These are phyloP conservation scores for Benthosema pterotum DNA, from an alignment of 2,797 vertebrate species.

Conservation along the genomic window DNA sequence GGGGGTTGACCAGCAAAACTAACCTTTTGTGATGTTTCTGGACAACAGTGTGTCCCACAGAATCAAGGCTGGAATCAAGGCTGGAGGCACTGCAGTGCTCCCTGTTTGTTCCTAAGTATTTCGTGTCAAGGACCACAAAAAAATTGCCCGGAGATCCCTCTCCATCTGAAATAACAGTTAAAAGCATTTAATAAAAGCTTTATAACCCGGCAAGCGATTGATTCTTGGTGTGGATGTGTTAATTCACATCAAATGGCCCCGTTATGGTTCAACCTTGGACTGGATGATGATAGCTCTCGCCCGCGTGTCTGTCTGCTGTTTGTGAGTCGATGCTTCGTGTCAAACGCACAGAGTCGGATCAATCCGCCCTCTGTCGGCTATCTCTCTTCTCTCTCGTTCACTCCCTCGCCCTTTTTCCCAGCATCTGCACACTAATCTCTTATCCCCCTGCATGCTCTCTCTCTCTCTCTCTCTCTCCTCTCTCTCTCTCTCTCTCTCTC, in stretches of 20 bases:
- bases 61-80: too few relatives aligned
- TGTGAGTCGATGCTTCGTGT: slow-evolving; percentile 46
- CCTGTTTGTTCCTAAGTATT: too few relatives aligned
- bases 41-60: too few relatives aligned
- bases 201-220: too few relatives aligned
- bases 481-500: neutral
- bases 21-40: too few relatives aligned
- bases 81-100: too few relatives aligned
- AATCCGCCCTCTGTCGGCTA: neutral
- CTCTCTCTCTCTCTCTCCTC: neutral
- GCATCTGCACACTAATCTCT: neutral
- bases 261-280: slow-evolving; percentile 60
- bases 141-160: too few relatives aligned
- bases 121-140: too few relatives aligned
- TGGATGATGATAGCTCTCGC: slow-evolving; percentile 39
- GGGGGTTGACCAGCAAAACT: too few relatives aligned
- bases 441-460: neutral
- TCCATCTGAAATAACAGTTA: too few relatives aligned
- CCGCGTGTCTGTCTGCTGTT: slow-evolving; percentile 36
- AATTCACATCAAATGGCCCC: slow-evolving; percentile 62
- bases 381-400: neutral
- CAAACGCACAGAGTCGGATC: slow-evolving; percentile 9
- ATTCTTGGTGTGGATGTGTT: too few relatives aligned
- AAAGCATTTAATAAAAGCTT: too few relatives aligned
- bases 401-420: neutral